These are phyloP conservation scores for Magallana ariakensis DNA, from an alignment of 1,140 invertebrate species.

Conservation along the genomic window DNA sequence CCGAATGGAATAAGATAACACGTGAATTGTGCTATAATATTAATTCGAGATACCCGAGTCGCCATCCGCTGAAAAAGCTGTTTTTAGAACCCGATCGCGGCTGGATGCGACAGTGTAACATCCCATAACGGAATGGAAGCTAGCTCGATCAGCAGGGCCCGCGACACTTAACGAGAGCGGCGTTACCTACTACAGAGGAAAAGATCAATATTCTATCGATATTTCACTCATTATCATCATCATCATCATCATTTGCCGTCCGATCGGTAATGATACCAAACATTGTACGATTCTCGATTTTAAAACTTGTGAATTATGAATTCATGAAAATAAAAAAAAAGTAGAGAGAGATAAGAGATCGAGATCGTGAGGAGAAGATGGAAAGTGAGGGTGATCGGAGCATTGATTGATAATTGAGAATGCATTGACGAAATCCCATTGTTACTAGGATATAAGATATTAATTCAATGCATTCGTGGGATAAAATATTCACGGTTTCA, in stretches of 20 bases:
- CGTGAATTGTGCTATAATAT: constrained; percentile 6
- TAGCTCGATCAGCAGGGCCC: neutral
- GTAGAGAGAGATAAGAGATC: no score
- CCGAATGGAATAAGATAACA: neutral
- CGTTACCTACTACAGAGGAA: constrained; percentile 6
- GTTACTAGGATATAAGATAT: neutral
- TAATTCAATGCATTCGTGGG: neutral
- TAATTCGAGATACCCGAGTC: neutral
- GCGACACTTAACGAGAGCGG: constrained; percentile 25
- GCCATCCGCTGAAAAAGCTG: neutral
- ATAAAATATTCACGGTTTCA: neutral
- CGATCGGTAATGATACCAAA: neutral
- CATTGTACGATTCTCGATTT: no score
- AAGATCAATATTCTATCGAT: neutral
- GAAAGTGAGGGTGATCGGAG: no score
- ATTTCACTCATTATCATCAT: constrained; percentile 8
- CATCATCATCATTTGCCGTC: neutral
- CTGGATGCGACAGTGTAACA: neutral
- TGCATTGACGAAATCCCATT: neutral
- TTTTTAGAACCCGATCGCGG: neutral
- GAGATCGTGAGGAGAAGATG: no score
- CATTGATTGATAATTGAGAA: neutral
- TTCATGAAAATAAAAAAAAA: no score
- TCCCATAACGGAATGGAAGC: constrained; percentile 13
- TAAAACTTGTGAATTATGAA: no score